Base-by-base conservation (phyloP, 2,113 vertebrate genomes). In the Oreocharis arfaki region DNA sequence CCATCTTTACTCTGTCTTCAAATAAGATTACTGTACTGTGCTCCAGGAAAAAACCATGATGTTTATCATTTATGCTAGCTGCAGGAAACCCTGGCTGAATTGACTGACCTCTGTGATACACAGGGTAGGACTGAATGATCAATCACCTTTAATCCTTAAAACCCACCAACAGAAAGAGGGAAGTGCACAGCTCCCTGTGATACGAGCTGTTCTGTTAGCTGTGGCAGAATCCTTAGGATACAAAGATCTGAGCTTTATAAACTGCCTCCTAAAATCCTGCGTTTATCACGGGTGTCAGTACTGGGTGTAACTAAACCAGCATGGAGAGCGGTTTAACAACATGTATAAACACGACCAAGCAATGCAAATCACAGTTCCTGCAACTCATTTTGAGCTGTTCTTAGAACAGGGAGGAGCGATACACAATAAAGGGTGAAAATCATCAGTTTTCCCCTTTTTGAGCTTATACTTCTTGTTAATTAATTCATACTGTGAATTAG, bases 291-390 rank as follows among this genome's bases (percentile, higher is more conserved):
- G 46, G 6, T 90, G 79, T 75, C 1, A 0, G 52, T 83, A 39
- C 57, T 89, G 87, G 87, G 94, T 95, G 91, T 91, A 96, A 75
- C 95, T 93, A 74, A 93, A 92, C 56, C 69, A 64, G 63, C 52
- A 75, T 7, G n/a, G 49, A 93, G 52, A 78, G 88, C 49, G 42
- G 68, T 94, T 94, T 90, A 68, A 74, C 74, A 73, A 81, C 96
- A 27, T 90, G 92, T 88, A 90, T 52, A 37, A 90, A 96, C 95
- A 96, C 4, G 95, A 86, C 42, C 44, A 56, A 81, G 92, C 50
- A 69, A 96, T 92, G 90, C 90, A 95, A 95, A 96, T 88, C 88
- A 74, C 71, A 87, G 76, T 70, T 95, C 81, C 87, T 82, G 77
- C 74, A 93, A 76, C 32, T 73, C 44, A 37, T 78, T 92, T 82